Percentiles rank a stretch among this genome's conserved stretches.
phyloP scores from a whole-genome alignment of 2,113 vertebrate genomes.

The Thinocorus orbignyianus region DNA sequence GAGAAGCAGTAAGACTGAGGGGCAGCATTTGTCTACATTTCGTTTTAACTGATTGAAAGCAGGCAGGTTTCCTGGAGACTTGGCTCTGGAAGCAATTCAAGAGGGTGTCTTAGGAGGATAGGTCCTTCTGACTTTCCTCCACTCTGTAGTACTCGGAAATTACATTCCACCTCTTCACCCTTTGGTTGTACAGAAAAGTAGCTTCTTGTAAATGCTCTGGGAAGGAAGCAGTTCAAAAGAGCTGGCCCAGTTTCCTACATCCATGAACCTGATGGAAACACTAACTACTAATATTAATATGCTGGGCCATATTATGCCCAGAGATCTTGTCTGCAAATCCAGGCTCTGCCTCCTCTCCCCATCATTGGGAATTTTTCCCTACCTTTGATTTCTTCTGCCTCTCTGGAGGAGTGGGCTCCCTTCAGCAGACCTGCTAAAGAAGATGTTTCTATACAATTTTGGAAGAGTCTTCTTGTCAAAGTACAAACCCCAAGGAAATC shows the following conservation, averaged over 20 bases:
- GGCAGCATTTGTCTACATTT: slow-evolving; percentile 1
- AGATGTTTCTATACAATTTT: background rate
- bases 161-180: background rate
- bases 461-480: background rate
- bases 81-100: background rate
- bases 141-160: background rate
- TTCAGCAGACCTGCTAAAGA: background rate
- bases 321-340: background rate
- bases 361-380: background rate
- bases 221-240: background rate
- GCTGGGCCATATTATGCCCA: background rate
- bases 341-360: background rate
- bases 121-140: background rate
- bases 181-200: background rate
- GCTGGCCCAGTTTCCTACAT: background rate
- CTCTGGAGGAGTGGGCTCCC: background rate
- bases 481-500: background rate
- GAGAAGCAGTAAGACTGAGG: background rate
- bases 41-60: background rate
- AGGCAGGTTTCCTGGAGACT: background rate
- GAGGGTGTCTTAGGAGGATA: background rate
- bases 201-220: background rate
- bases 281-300: background rate
- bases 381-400: background rate
- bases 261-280: background rate